Base-by-base conservation (phyloP, 2,888 invertebrate species). In the Therioaphis trifolii region DNA sequence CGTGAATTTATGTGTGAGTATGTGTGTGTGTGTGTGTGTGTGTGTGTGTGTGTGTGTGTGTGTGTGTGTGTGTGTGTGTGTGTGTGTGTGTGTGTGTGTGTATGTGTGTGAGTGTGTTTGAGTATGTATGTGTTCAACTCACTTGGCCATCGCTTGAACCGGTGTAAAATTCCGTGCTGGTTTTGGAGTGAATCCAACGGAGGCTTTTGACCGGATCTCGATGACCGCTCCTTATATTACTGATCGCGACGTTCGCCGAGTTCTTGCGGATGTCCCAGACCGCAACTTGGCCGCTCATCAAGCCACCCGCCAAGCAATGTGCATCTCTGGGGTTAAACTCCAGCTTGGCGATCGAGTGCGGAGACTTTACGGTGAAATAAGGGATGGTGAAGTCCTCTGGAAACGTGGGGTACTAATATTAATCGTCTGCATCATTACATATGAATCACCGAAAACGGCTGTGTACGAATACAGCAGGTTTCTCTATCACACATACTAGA, bases 131-230 rank as follows among this genome's bases (percentile, higher is more conserved):
- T 7, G 35, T 35, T 5, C 35, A 35, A n/a, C n/a, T n/a, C n/a
- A 95, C 93, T 89, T 96, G 95, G 3, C 98, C 98, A 89, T 98
- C 98, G 15, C 95, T 94, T 0, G 96, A 95, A 0, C 96, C 92
- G 0, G 97, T 96, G 89, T 98, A 97, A 88, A 97, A 97, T 88
- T 98, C 98, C 0, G 95, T 94, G 12, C 96, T 96, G 49, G 95
- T 95, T 90, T 98, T 98, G 0, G 97, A 96, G 88, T 96, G 95
- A 82, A 97, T 94, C 94, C 98, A 98, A 0, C 96, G 90, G 12
- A 96, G 94, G 86, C 94, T 94, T 86, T 94, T 92, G 0, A 96
- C 96, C 0, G 96, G 94, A 89, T 98, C 98, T 76, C 94, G 90
- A 88, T 98, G 98, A 84, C 96, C 95, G 84, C 92, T 91, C 87